A percentile compares a stretch with the other conserved stretches of the same genome.
Evolutionary conservation across 2,797 vertebrate genomes (phyloP).

Genomic region (Atherinosoma microstoma): DNA sequence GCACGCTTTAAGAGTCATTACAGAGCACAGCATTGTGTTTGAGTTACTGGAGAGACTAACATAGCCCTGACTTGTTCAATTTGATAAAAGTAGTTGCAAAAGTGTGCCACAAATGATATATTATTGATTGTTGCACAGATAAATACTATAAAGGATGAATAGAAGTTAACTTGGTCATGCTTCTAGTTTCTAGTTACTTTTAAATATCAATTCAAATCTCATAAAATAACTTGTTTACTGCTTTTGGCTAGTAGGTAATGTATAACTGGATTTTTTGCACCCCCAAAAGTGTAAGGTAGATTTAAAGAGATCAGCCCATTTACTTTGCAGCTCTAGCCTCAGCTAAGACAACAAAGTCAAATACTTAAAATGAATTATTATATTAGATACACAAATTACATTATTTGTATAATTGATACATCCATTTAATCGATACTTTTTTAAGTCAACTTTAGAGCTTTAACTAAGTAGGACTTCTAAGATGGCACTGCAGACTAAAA

Average conservation of each 20-base stretch:
- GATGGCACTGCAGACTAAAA: too few relatives aligned
- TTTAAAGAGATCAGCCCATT: not conserved
- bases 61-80: slow-evolving; percentile 47
- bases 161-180: not conserved
- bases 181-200: not conserved
- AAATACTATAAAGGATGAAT: not conserved
- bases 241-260: not conserved
- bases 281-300: not conserved
- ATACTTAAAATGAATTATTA: not conserved
- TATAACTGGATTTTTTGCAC: not conserved
- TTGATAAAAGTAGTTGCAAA: slow-evolving; percentile 20
- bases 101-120: not conserved
- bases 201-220: not conserved
- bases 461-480: too few relatives aligned
- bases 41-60: slow-evolving; percentile 58
- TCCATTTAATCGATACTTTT: not conserved
- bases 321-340: not conserved
- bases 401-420: too few relatives aligned
- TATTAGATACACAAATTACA: too few relatives aligned
- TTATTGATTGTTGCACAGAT: not conserved
- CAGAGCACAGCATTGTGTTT: slow-evolving; percentile 56
- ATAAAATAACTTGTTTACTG: not conserved
- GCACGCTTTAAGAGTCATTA: slow-evolving; percentile 71
- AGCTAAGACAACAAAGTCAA: not conserved
- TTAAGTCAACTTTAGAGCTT: not conserved